A percentile compares a stretch with the other conserved stretches of the same genome.
These are phyloP conservation scores for Drymonia ruficornis DNA, from an alignment of 2,888 invertebrate genomes.

Conservation along the genomic window DNA sequence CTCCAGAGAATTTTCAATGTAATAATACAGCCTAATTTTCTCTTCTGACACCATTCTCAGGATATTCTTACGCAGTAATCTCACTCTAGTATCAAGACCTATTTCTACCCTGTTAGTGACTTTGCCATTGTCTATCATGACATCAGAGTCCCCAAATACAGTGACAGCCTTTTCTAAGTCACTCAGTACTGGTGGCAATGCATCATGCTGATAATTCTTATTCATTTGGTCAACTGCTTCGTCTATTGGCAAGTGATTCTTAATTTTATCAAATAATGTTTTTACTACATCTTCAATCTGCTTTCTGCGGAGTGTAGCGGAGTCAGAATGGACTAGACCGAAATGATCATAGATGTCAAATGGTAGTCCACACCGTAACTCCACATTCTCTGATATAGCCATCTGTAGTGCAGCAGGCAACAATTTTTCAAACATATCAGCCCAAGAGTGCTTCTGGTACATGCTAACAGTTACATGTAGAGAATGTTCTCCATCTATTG, in stretches of 20 bases:
- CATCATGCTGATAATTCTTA: slow-evolving; percentile 92
- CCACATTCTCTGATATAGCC: slow-evolving; percentile 89
- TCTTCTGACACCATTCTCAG: slow-evolving; percentile 87
- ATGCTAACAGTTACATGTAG: slow-evolving; percentile 97
- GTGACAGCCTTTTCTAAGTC: slow-evolving; percentile 88
- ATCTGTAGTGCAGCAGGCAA: slow-evolving; percentile 90
- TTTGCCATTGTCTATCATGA: slow-evolving; percentile 85
- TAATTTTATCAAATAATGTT: slow-evolving; percentile 84
- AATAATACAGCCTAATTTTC: slow-evolving; percentile 89
- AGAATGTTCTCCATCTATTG: slow-evolving; percentile 92
- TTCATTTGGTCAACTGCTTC: slow-evolving; percentile 94
- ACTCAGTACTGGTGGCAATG: slow-evolving; percentile 92
- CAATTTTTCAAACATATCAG: slow-evolving; percentile 93
- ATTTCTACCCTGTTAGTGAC: slow-evolving; percentile 88
- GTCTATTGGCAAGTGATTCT: slow-evolving; percentile 88
- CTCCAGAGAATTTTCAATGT: slow-evolving; percentile 92
- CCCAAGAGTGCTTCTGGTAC: slow-evolving; percentile 96
- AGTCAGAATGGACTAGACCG: slow-evolving; percentile 88
- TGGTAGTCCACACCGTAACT: slow-evolving; percentile 92
- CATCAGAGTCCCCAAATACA: slow-evolving; percentile 89
- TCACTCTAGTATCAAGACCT: slow-evolving; percentile 86
- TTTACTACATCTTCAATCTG: slow-evolving; percentile 82
- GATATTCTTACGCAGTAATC: slow-evolving; percentile 84
- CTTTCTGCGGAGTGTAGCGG: slow-evolving; percentile 67
- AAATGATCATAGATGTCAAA: slow-evolving; percentile 89